Evolutionary conservation across 2,797 vertebrate genomes (phyloP), one percentile per base, ranked within the genome.

Genomic region (Sebastes itinus): DNA sequence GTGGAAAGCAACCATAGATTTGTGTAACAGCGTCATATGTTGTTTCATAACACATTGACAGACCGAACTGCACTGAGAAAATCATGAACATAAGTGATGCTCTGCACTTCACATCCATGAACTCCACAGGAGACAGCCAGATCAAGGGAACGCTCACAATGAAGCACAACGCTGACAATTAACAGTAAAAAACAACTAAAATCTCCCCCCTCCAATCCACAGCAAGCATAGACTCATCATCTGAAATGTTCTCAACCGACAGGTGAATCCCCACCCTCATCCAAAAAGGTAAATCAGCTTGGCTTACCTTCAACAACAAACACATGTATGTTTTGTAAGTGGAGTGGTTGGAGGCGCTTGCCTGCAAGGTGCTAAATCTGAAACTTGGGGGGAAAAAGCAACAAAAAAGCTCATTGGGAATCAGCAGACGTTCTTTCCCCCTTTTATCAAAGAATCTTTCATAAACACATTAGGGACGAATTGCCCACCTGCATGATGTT

Each of bases 401-500:
- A 94, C 97, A 88, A 89, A 92, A 95, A 94, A 95, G 91, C 92
- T 95, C 85, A 89, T 88, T 92, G 88, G 93, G 94, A 96, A 94
- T 94, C 88, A 94, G 94, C 95, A 80, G 91, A 90, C 93, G 7
- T 35, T 62, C 77, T 58, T 16, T 4, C 62, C 60, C 92, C 93
- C 95, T 92, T 90, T 89, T 91, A 95, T 96, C 95, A 95, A 93
- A 92, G 93, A 94, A 95, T 95, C 92, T n/a, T 95, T 97, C 95
- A 96, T 96, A 95, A 97, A 94, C 92, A 94, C 89, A 92, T 96
- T 92, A 94, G 96, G 92, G 91, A 90, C 92, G 92, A 92, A 80
- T 94, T 87, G 87, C 94, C 94, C 96, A 96, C 96, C 96, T 97
- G 97, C 96, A 96, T 95, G 93, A 95, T 96, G 96, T 97, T 88